Percentiles rank a stretch among this genome's conserved stretches.
Evolutionary conservation across 2,888 invertebrate genomes (phyloP).

Genomic region (Cataglyphis livida): DNA sequence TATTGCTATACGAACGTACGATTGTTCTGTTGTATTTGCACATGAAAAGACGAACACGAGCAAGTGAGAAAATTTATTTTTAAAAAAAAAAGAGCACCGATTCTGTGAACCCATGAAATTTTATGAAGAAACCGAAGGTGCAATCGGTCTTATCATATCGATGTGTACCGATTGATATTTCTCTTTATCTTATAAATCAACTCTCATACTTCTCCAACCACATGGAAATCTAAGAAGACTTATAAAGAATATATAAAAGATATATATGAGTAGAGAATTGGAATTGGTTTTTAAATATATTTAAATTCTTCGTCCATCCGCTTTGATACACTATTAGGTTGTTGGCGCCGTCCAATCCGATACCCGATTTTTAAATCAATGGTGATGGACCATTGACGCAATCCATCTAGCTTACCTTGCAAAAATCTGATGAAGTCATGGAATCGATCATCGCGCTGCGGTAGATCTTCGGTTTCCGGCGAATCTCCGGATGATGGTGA

Average conservation of each 20-base stretch:
- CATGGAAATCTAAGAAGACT: constrained; percentile 5
- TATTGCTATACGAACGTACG: constrained; percentile 51
- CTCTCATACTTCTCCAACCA: not conserved
- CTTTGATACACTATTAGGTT: not conserved
- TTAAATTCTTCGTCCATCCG: not conserved
- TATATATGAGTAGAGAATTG: constrained; percentile 3
- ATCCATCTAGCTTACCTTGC: constrained; percentile 46
- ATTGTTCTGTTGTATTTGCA: constrained; percentile 76
- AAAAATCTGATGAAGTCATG: constrained; percentile 1
- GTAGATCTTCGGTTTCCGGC: constrained; percentile 4
- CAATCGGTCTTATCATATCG: not conserved
- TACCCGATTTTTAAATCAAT: not conserved
- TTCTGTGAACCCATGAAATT: not conserved
- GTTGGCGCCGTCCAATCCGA: not conserved
- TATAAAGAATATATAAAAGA: not conserved
- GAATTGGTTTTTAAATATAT: not conserved
- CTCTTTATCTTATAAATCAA: not conserved
- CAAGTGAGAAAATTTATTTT: constrained; percentile 14
- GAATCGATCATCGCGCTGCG: not conserved
- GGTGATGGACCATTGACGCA: not conserved
- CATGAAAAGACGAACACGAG: constrained; percentile 69
- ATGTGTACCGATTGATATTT: not conserved
- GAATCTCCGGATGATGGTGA: constrained; percentile 33
- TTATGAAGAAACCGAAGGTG: not conserved
- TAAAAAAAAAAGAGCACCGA: not conserved